A percentile compares a stretch with the other conserved stretches of the same genome.
These are phyloP conservation scores for Oscheius onirici DNA, from an alignment of 2,888 invertebrate genomes.

Conservation along the genomic window DNA sequence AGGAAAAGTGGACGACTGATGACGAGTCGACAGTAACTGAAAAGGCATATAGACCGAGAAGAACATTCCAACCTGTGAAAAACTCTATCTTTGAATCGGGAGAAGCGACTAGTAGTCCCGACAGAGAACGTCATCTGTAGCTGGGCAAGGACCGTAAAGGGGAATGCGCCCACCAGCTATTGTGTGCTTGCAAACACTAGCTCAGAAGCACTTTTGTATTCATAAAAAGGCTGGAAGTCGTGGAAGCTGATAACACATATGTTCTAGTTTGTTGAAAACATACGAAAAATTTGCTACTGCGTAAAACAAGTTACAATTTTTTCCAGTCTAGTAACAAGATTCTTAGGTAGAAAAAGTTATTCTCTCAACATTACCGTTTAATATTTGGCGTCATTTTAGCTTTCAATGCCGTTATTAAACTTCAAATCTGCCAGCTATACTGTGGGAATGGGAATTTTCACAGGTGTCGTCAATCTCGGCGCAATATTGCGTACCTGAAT, in stretches of 20 bases:
- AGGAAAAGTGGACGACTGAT: conserved; percentile 36
- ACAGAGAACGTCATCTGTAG: background rate
- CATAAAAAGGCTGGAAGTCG: too few species aligned
- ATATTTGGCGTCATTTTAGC: too few species aligned
- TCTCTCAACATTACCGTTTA: too few species aligned
- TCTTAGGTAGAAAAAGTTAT: too few species aligned
- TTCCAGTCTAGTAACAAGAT: too few species aligned
- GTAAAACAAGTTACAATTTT: too few species aligned
- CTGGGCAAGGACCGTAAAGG: conserved; percentile 13
- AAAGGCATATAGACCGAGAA: background rate
- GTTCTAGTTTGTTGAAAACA: too few species aligned
- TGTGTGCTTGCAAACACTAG: conserved; percentile 22
- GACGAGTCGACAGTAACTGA: conserved; percentile 40
- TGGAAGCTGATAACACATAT: too few species aligned
- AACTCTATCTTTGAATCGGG: background rate
- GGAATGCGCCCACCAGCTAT: conserved; percentile 11
- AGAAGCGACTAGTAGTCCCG: background rate
- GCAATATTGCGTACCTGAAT: background rate
- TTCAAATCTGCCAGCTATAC: too few species aligned
- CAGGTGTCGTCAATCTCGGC: background rate
- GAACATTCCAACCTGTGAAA: conserved; percentile 6
- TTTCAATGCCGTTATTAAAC: too few species aligned
- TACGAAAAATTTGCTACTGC: too few species aligned
- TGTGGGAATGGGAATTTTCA: background rate
- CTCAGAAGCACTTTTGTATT: conserved; percentile 1